phyloP scores from a whole-genome alignment of 2,888 invertebrate species.

The Hydriomena furcata region DNA sequence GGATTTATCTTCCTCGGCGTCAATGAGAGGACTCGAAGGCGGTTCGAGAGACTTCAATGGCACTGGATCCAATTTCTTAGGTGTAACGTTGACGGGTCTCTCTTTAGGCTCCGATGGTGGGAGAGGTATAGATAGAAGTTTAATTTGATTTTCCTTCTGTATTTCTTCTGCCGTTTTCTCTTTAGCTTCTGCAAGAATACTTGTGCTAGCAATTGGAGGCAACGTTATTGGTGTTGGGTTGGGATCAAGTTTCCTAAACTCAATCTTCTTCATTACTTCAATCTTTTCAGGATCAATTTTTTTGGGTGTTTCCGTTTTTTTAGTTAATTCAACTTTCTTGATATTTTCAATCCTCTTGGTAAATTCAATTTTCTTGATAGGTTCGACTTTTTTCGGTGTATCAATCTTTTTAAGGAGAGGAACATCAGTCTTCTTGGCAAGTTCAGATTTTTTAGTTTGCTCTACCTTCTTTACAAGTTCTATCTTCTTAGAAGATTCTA shows the following conservation, averaged over 20 bases:
- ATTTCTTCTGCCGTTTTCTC: slow-evolving; percentile 29
- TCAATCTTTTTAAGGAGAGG: slow-evolving; percentile 42
- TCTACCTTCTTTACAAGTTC: slow-evolving; percentile 8
- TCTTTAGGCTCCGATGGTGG: slow-evolving; percentile 47
- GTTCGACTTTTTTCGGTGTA: slow-evolving; percentile 23
- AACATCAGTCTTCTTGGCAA: slow-evolving; percentile 37
- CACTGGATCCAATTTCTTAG: slow-evolving; percentile 54
- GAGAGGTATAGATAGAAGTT: slow-evolving; percentile 49
- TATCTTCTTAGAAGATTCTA: slow-evolving; percentile 7
- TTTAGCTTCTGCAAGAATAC: slow-evolving; percentile 21
- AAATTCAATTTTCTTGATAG: slow-evolving; percentile 38
- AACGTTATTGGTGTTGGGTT: slow-evolving; percentile 22
- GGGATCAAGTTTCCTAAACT: slow-evolving; percentile 24
- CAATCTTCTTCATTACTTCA: slow-evolving; percentile 32
- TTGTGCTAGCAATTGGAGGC: slow-evolving; percentile 23
- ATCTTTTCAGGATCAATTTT: slow-evolving; percentile 24
- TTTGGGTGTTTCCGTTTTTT: slow-evolving; percentile 32
- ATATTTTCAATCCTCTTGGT: slow-evolving; percentile 40
- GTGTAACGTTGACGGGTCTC: slow-evolving; percentile 43
- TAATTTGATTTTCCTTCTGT: slow-evolving; percentile 40
- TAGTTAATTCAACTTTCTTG: slow-evolving; percentile 42
- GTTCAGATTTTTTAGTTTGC: slow-evolving; percentile 35
- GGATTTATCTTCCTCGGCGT: slow-evolving; percentile 77
- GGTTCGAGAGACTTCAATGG: slow-evolving; percentile 51
- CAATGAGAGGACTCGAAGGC: slow-evolving; percentile 71